Base-by-base conservation (phyloP, 2,797 vertebrate species). In the Chaunax sp. region DNA sequence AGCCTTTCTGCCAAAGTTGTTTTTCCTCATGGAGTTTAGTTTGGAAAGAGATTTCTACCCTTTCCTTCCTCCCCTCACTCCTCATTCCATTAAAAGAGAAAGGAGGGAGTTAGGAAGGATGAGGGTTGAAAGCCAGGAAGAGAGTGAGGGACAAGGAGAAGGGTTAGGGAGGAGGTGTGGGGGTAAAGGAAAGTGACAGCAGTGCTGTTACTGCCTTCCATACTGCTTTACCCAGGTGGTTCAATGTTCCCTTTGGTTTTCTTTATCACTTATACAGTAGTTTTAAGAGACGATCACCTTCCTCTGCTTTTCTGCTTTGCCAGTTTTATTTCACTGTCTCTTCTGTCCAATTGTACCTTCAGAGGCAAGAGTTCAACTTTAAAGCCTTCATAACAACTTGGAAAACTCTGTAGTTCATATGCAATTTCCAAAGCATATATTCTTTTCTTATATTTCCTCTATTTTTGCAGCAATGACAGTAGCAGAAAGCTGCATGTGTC, bases 101-200 rank as follows among this genome's bases (percentile, higher is more conserved):
- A 79, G 47, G 64, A 53, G 46, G 19, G 22, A 59, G 62, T 3
- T 61, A 77, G 82, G 80, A 80, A 82, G 75, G 72, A 76, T 28
- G 45, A 69, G 56, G 72, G 53, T 33, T 81, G 75, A 80, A 81
- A 87, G 80, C 60, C 84, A 72, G 90, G 85, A 90, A 85, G 77
- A 81, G 66, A 23, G 61, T 3, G 73, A 52, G 64, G 43, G 82
- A 57, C 5, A 19, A 80, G 53, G 64, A 59, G 51, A 19, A 44
- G 23, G 20, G 28, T 43, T 33, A 59, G 45, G 16, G 65, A 37
- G 45, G 35, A 22, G 51, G 55, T 16, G 33, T 22, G 61, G 54
- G 52, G 53, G 33, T 28, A 37, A 66, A 28, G 62, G 30, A 18
- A 22, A 50, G 68, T 41, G 62, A 69, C 59, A 64, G 69, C 56